Conservation (phyloP, 2,113 vertebrate species). For the Tringa solitaria region DNA sequence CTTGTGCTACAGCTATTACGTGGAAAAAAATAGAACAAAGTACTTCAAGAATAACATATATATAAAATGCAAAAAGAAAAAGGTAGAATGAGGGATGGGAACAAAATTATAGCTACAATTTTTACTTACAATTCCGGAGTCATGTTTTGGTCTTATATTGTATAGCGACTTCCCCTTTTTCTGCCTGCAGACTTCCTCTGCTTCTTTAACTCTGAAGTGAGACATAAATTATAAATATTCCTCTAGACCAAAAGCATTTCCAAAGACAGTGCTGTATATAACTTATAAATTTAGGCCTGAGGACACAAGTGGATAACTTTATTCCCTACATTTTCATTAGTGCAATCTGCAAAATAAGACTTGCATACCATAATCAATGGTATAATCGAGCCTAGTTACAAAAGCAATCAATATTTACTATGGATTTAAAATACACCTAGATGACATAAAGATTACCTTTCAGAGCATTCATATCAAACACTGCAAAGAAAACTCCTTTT, state of each 20-base stretch:
- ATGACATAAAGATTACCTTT: neutral
- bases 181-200: slow-evolving; percentile 89
- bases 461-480: neutral
- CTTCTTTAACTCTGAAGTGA: slow-evolving; percentile 85
- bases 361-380: neutral
- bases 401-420: neutral
- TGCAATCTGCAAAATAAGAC: neutral
- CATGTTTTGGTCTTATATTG: slow-evolving; percentile 93
- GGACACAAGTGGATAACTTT: neutral
- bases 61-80: neutral
- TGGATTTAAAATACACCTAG: neutral
- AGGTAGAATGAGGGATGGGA: neutral
- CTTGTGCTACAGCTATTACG: neutral
- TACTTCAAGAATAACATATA: neutral
- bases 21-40: neutral
- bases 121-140: slow-evolving; percentile 91
- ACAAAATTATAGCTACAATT: neutral
- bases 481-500: neutral
- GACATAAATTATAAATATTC: slow-evolving; percentile 1
- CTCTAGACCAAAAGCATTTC: neutral
- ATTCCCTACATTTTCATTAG: neutral
- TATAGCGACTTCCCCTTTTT: slow-evolving; percentile 93
- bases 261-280: neutral
- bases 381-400: neutral
- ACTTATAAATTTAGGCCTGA: neutral